Evolutionary conservation across 2,113 vertebrate genomes (phyloP).

Genomic region (Cranoglanis bouderius): DNA sequence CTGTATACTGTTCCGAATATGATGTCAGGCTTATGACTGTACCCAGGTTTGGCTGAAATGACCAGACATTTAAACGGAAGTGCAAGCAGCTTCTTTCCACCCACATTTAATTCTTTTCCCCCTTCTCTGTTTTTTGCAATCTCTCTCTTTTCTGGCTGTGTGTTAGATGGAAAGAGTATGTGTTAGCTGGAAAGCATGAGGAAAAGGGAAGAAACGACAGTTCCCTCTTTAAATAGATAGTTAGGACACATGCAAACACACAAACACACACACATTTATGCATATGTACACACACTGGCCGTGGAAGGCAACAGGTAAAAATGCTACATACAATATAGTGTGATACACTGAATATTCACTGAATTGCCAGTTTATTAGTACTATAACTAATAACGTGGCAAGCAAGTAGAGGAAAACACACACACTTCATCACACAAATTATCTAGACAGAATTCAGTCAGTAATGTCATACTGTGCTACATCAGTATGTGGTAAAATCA

Average conservation of each 20-base stretch:
- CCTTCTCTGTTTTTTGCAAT: conserved; percentile 13
- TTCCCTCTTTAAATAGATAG: conserved; percentile 8
- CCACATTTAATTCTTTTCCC: conserved; percentile 43
- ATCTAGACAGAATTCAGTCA: conserved; percentile 24
- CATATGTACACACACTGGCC: conserved; percentile 27
- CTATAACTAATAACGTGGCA: neutral
- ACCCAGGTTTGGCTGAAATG: conserved; percentile 15
- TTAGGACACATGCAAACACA: conserved; percentile 26
- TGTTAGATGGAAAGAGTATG: conserved; percentile 29
- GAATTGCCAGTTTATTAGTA: neutral
- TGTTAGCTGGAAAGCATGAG: conserved; percentile 28
- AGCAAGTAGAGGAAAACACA: neutral
- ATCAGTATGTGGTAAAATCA: neutral
- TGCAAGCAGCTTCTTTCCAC: conserved; percentile 38
- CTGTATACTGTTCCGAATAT: neutral
- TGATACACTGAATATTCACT: neutral
- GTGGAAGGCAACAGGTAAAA: conserved; percentile 8
- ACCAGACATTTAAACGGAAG: conserved; percentile 44
- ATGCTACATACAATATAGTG: neutral
- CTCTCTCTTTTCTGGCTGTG: neutral
- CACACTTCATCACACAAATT: conserved; percentile 25
- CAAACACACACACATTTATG: conserved; percentile 10
- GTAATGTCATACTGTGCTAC: neutral
- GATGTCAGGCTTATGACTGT: conserved; percentile 1
- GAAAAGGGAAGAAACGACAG: conserved; percentile 9